Base-by-base conservation (phyloP, 2,888 invertebrate species). In the Stenodema calcarata region DNA sequence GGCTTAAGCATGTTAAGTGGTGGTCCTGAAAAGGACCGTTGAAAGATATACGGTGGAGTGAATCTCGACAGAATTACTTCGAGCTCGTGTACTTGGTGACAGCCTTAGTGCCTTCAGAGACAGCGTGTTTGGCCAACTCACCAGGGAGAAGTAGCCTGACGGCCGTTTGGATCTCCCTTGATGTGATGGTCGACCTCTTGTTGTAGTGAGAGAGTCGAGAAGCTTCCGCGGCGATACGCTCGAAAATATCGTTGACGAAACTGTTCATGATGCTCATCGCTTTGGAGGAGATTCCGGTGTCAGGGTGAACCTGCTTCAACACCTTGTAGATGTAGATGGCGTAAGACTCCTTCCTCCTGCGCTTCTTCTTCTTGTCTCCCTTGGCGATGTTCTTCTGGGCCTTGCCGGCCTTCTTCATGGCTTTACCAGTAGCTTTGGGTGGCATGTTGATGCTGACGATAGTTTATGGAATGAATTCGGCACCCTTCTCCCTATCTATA, bases 241-340 rank as follows among this genome's bases (percentile, higher is more conserved):
- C 95, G 89, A 96, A 92, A 89, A 95, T 94, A 89, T 96, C 95
- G 89, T 94, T 94, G 0, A 96, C 94, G 88, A 95, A 95, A 89
- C 93, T 35, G 35, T 35, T 35, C 35, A 35, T 35, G 35, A 35
- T 35, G 35, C 35, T 35, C 35, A 35, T 35, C 0, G 95, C 94
- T 89, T 95, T 94, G 30, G 92, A 93, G 0, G 95, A 94, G 82
- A 95, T 94, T 0, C 94, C 94, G 62, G 94, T 92, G 90, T 94
- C 94, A 0, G 93, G 93, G 88, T 94, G 93, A 0, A 94, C 92
- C 89, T 93, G 35, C 7, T 35, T 35, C 35, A 35, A 35, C 35
- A 35, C 35, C 7, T 35, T 35, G 35, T 35, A 35, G 92, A 89
- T 89, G 90, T 94, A 94, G 28, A 93, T 92, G 0, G 93, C 92